These are phyloP conservation scores for Rallus limicola DNA, from an alignment of 2,113 vertebrate genomes.

Conservation along the genomic window DNA sequence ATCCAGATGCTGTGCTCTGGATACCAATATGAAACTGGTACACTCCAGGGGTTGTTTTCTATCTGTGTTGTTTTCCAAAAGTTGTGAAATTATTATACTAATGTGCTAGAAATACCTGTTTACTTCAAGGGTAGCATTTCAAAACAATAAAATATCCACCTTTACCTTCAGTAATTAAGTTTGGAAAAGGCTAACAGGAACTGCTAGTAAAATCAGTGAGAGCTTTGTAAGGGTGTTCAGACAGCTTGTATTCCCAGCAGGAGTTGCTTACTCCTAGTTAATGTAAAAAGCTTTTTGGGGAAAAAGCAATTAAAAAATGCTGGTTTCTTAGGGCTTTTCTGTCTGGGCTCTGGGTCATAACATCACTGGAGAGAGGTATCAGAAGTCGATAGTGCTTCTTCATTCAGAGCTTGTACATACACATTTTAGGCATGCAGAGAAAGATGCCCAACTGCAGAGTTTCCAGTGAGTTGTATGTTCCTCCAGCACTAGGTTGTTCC, in stretches of 20 bases:
- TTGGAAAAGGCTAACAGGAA: constrained; percentile 6
- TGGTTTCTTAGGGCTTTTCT: neutral
- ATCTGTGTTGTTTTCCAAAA: neutral
- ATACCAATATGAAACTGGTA: neutral
- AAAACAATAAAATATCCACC: neutral
- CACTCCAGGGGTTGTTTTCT: neutral
- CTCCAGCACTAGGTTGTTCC: neutral
- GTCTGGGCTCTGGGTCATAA: neutral
- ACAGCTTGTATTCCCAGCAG: neutral
- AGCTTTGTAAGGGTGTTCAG: neutral
- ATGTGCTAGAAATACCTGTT: neutral
- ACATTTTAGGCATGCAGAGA: neutral
- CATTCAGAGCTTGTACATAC: neutral
- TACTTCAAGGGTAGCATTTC: neutral
- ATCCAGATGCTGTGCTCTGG: neutral
- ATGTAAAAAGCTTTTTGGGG: neutral
- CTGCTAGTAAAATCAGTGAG: neutral
- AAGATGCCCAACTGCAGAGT: neutral
- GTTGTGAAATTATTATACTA: neutral
- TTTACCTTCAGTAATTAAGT: constrained; percentile 51
- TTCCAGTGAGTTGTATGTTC: neutral
- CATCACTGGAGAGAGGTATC: neutral
- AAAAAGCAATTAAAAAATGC: neutral
- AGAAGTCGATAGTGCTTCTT: neutral
- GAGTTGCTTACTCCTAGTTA: neutral